Conservation (phyloP, 2,113 vertebrate species). For the Oryzias curvinotus region DNA sequence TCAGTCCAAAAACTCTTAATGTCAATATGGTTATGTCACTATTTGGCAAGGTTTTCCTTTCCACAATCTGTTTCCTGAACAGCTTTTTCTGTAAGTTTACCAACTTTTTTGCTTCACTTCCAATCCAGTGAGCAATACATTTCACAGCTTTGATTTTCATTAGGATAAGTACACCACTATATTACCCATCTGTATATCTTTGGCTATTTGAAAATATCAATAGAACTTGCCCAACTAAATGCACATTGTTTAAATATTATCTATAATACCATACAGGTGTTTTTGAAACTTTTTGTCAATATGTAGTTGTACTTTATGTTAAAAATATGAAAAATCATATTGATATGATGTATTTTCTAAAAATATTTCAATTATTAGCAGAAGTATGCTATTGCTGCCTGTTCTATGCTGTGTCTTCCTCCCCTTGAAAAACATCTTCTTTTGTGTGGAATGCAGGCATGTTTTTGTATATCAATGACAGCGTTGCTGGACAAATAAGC, state of each 20-base stretch:
- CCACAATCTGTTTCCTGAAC: conserved; percentile 7
- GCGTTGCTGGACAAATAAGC: conserved; percentile 50
- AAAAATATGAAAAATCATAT: no score
- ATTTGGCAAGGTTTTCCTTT: conserved; percentile 1
- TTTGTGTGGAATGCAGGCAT: conserved; percentile 50
- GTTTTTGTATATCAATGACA: conserved; percentile 45
- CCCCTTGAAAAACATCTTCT: conserved; percentile 26
- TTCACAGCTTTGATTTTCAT: conserved; percentile 25
- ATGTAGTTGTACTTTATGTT: no score
- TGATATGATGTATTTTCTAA: no score
- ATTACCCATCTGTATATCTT: background rate
- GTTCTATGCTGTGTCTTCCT: conserved; percentile 4
- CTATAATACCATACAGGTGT: no score
- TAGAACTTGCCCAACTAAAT: background rate
- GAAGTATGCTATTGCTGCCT: no score
- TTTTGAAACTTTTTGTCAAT: no score
- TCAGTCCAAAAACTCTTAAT: no score
- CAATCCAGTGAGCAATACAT: conserved; percentile 6
- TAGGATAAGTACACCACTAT: conserved; percentile 17
- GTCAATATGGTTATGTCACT: no score
- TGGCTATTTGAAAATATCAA: background rate
- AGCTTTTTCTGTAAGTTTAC: background rate
- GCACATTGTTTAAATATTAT: no score
- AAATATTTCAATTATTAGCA: no score
- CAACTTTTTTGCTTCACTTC: conserved; percentile 13